Base-by-base conservation (phyloP, 2,888 invertebrate genomes). In the Leptinotarsa peninsularis region DNA sequence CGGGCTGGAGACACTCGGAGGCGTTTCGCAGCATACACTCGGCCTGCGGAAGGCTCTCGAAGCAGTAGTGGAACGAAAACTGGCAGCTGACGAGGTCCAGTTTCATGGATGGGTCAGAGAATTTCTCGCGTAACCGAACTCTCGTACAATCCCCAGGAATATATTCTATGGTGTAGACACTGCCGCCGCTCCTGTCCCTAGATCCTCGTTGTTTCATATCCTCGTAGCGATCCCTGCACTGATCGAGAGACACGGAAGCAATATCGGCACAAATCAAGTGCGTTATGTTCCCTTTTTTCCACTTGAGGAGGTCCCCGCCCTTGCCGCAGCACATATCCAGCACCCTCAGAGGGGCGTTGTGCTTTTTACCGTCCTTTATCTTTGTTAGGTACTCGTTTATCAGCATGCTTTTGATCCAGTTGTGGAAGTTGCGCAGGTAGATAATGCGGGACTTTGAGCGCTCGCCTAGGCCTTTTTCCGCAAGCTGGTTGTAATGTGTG, bases 251-350 rank as follows among this genome's bases (percentile, higher is more conserved):
- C 0, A 96, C 93, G 63, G 93, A 94, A 1, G 99, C 99, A 83
- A 99, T 97, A 88, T 99, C 98, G 67, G 95, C 94, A 89, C 96
- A 97, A 74, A 98, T 93, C 21, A 97, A 90, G 88, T 96, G 94
- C 2, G 92, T 91, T 69, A 98, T 95, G 76, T 92, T 89, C 71
- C 92, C 94, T 86, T 95, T 96, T 76, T 93, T 92, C 97, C 99
- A 99, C 88, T 99, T 99, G n/a, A 95, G 90, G 52, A 99, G 90
- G 88, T 99, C 99, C 2, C 99, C 99, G 23, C 99, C 99, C 90
- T 99, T 99, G 1, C 99, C 99, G 87, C 98, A 98, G 83, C 98
- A 97, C 91, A 99, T 93, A 87, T 99, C 99, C 71, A 98, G 89
- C 0, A 97, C 96, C 75, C 91, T 91, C 49, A 95, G 83, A 0